Evolutionary conservation across 2,113 vertebrate species (phyloP).

Genomic region (Tenrec ecaudatus): DNA sequence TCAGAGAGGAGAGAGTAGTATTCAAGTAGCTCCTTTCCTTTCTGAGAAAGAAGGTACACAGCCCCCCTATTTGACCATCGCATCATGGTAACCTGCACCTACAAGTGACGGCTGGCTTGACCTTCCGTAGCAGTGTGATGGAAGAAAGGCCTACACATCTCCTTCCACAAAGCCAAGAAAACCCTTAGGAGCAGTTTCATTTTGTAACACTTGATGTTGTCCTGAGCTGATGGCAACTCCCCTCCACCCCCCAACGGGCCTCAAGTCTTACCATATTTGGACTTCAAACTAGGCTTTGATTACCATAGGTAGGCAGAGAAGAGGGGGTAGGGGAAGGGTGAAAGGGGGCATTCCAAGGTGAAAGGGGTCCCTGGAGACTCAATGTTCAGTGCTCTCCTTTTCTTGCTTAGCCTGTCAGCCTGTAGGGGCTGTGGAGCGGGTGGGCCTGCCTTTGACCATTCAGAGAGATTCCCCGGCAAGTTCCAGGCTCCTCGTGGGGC

Average conservation of each 20-base stretch:
- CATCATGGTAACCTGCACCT: neutral
- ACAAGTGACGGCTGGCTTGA: too few relatives aligned
- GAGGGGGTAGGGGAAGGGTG: too few relatives aligned
- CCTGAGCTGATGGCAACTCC: neutral
- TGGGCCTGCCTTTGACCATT: conserved; percentile 2
- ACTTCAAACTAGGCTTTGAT: neutral
- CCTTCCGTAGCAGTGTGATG: neutral
- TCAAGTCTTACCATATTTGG: neutral
- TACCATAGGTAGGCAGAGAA: neutral
- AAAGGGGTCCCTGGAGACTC: neutral
- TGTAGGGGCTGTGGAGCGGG: neutral
- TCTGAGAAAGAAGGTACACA: neutral
- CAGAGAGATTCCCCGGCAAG: neutral
- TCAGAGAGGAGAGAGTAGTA: neutral
- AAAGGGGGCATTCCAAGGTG: neutral
- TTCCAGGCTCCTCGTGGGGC: conserved; percentile 27
- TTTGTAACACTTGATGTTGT: neutral
- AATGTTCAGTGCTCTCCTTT: neutral
- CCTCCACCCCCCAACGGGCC: neutral
- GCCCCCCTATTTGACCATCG: neutral
- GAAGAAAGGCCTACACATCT: neutral
- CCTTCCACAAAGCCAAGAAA: neutral
- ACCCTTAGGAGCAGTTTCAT: neutral
- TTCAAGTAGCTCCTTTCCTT: neutral
- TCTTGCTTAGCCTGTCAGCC: neutral